Base-by-base conservation (phyloP, 2,888 invertebrate genomes). In the Abscondita cerata region DNA sequence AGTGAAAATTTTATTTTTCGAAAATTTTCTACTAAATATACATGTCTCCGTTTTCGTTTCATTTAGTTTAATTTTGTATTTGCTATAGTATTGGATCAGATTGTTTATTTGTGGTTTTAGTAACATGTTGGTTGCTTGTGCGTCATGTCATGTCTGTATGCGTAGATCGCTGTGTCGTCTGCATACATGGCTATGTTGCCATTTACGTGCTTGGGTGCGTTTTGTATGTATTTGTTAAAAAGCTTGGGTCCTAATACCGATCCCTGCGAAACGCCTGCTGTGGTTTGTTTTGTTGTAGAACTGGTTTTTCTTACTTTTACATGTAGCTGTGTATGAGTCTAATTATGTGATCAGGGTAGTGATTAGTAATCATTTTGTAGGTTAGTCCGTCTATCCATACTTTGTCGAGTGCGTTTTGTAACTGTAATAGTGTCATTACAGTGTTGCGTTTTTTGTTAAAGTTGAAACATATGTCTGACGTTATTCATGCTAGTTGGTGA, bases 101-200 rank as follows among this genome's bases (percentile, higher is more conserved):
- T 6, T 16, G 13, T 60, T 1, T 6, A 44, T 40, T 41, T 47
- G 64, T 13, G 59, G 66, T 68, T 71, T 66, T 1, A 66, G 36
- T 47, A 69, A 63, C 51, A 64, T 67, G 4, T 58, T 64, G 1
- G 68, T 69, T 9, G 66, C 56, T 13, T 57, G 57, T n/a, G 65
- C 67, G 18, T 46, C 44, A 19, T 67, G 18, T 46, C 44, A 19
- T 59, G 64, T 2, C 70, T 67, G 57, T 66, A 63, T 0, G 67
- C 48, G 52, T 69, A 70, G 6, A 72, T 61, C 0, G 68, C 70
- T 12, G 69, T 68, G 52, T 71, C 72, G 51, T 70, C 70, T 0
- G 70, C 68, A 38, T 62, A 71, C 0, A 68, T 20, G 1, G 69
- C 67, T 16, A 61, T 11, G 13, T 66, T 52, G n/a, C 65, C 64